phyloP scores from a whole-genome alignment of 2,113 vertebrate species.

The Ibidorhyncha struthersii region DNA sequence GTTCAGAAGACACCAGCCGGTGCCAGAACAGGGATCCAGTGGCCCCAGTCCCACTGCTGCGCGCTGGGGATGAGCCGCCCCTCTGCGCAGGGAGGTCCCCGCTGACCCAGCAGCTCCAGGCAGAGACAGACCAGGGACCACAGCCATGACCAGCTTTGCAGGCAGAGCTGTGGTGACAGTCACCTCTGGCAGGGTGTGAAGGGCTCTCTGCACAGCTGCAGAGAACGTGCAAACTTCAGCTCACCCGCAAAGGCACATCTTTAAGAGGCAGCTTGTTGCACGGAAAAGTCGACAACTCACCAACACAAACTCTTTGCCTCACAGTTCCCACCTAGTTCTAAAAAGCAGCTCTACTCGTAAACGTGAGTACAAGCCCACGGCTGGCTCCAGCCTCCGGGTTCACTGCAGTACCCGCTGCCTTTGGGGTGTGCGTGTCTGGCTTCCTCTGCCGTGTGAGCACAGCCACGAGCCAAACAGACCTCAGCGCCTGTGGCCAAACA shows the following conservation, averaged over 20 bases:
- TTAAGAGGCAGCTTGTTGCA: neutral
- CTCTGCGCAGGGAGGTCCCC: neutral
- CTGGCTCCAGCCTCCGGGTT: neutral
- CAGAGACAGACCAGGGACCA: neutral
- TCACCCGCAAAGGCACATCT: neutral
- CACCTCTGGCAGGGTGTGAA: neutral
- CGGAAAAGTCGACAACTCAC: neutral
- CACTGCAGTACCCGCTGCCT: neutral
- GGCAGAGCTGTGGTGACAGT: neutral
- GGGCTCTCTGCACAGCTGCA: neutral
- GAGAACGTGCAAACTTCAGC: neutral
- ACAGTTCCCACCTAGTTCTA: neutral
- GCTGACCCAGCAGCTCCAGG: neutral
- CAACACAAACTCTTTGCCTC: neutral
- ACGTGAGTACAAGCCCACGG: accelerated
- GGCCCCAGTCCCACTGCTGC: neutral
- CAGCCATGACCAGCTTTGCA: neutral
- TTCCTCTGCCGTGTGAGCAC: neutral
- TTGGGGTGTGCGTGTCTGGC: neutral
- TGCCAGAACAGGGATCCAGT: accelerated
- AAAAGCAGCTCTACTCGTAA: neutral
- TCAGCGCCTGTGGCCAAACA: neutral
- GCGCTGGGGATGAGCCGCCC: accelerated
- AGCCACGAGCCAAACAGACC: neutral
- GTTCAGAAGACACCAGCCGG: neutral